A percentile compares a stretch with the other conserved stretches of the same genome.
phyloP scores from a whole-genome alignment of 2,888 invertebrate species.

The Acrobasis repandana region DNA sequence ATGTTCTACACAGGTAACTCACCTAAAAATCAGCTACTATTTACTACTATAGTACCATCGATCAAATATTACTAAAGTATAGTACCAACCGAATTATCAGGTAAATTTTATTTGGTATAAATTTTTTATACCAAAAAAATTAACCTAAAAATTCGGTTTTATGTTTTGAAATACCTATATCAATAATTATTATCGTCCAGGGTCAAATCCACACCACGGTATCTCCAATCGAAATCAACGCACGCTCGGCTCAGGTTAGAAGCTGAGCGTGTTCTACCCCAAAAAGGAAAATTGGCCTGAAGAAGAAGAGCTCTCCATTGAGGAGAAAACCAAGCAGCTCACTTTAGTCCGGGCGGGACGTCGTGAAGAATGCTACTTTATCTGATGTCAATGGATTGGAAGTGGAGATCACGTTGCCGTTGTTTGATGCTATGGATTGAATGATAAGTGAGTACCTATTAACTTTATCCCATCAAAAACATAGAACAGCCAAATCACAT shows the following conservation, averaged over 20 bases:
- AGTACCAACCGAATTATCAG: no score
- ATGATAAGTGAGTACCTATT: constrained; percentile 80
- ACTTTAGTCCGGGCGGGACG: constrained; percentile 60
- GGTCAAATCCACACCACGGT: constrained; percentile 83
- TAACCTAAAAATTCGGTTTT: no score
- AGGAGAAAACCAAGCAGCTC: constrained; percentile 64
- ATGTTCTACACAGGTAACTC: no score
- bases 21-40: no score
- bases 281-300: constrained; percentile 28
- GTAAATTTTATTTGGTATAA: no score
- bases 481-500: no score
- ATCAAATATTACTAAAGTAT: no score
- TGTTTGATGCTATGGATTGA: constrained; percentile 72
- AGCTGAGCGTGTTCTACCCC: constrained; percentile 72
- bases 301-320: constrained; percentile 41
- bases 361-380: constrained; percentile 71
- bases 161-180: no score
- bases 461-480: no score
- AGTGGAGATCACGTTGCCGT: constrained; percentile 76
- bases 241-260: constrained; percentile 81
- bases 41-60: no score
- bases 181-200: constrained; percentile 44
- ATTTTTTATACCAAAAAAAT: no score
- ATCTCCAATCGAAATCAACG: constrained; percentile 80
- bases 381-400: constrained; percentile 61